Conservation (phyloP, 2,113 vertebrate species). For the Cebus imitator region DNA sequence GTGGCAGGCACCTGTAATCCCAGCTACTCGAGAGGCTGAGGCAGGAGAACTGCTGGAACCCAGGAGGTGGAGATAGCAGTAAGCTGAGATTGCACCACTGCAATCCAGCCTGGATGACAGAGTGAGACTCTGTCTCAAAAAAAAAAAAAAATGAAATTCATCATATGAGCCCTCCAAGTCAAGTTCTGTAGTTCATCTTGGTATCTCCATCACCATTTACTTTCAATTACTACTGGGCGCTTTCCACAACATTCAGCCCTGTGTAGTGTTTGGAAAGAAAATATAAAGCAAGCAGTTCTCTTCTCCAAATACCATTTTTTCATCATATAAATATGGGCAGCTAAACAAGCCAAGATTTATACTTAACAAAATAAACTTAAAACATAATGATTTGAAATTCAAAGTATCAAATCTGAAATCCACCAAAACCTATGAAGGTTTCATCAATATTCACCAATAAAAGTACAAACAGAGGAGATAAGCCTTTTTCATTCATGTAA, state of each 20-base stretch:
- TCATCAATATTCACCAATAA: constrained; percentile 4
- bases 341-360: neutral
- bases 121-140: too few species aligned
- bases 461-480: constrained; percentile 35
- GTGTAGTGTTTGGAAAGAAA: neutral
- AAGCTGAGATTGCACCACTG: too few species aligned
- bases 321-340: neutral
- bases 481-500: neutral
- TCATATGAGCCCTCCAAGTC: neutral
- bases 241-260: neutral
- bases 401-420: constrained; percentile 45
- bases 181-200: neutral
- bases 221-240: constrained; percentile 11
- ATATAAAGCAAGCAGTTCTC: constrained; percentile 11
- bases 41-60: too few species aligned
- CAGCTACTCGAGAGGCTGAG: too few species aligned
- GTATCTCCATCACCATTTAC: neutral
- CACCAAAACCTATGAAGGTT: neutral
- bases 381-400: constrained; percentile 15
- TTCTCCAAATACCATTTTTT: constrained; percentile 12
- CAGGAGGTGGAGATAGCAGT: too few species aligned
- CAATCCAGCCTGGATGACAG: too few species aligned
- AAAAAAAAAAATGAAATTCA: neutral
- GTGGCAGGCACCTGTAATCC: too few species aligned
- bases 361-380: constrained; percentile 37